Base-by-base conservation (phyloP, 2,888 invertebrate species). In the Lagria hirta region DNA sequence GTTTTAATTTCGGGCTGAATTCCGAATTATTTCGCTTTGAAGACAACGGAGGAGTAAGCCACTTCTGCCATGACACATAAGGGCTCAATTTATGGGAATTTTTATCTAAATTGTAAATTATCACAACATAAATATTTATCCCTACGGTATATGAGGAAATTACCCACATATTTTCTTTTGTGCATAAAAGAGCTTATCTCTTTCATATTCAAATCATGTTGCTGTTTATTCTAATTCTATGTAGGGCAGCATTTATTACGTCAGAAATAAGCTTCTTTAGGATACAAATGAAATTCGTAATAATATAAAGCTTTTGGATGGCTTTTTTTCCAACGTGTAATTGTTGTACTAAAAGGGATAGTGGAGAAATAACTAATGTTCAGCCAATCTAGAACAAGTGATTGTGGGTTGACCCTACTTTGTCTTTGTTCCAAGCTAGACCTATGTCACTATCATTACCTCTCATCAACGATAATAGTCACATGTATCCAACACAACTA, bases 181-280 rank as follows among this genome's bases (percentile, higher is more conserved):
- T 40, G 41, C 32, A 43, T 43, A 37, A 38, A 38, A 34, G 36
- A 38, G 48, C 48, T 48, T 48, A 48, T 43, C 48, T 43, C 38
- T 43, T 48, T 48, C 43, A 48, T 48, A 48, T 48, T 48, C 48
- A 48, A 48, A 48, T 43, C 37, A 47, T 33, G 33, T 23, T 16
- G 37, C 42, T 37, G 36, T 43, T 29, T 40, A 40, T 34, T 29
- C 41, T 35, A 45, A 45, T 45, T 45, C 41, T 41, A 45, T 45
- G 45, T 40, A 18, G 35, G 34, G 12, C 20, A 11, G 24, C 23
- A 24, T 35, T 41, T 36, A 36, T 24, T 20, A 33, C 32, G 27
- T n/a, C n/a, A n/a, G n/a, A n/a, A n/a, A n/a, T n/a, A n/a, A n/a
- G n/a, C n/a, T n/a, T n/a, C n/a, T n/a, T n/a, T n/a, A n/a, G n/a